phyloP scores from a whole-genome alignment of 1,140 invertebrate genomes.

The Leptonema lineaticorne region DNA sequence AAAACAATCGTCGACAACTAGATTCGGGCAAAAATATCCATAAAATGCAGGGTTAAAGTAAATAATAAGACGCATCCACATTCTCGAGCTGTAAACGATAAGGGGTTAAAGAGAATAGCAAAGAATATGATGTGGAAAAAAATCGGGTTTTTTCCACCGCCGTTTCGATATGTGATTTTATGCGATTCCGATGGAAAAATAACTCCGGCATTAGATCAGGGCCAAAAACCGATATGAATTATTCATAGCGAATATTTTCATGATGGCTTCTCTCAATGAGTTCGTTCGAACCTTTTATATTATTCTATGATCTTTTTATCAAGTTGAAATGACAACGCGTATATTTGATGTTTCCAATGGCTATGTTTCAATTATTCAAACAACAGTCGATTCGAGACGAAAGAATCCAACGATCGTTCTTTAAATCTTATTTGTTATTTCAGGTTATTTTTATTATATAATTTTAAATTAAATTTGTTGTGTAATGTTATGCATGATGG shows the following conservation, averaged over 20 bases:
- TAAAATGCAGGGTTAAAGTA: too few relatives aligned
- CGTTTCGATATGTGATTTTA: slow-evolving; percentile 7
- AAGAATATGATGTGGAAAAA: too few relatives aligned
- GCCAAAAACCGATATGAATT: background rate
- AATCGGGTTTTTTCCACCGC: background rate
- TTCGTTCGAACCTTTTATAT: slow-evolving; percentile 9
- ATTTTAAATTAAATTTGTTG: too few relatives aligned
- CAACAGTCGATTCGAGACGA: too few relatives aligned
- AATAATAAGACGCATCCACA: too few relatives aligned
- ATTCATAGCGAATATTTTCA: slow-evolving; percentile 8
- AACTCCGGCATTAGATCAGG: background rate
- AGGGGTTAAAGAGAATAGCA: background rate
- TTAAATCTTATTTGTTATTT: too few relatives aligned
- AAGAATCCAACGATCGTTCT: too few relatives aligned
- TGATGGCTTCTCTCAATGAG: background rate
- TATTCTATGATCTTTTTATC: slow-evolving; percentile 9
- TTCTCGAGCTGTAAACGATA: background rate
- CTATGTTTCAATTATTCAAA: too few relatives aligned
- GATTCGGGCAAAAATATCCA: too few relatives aligned
- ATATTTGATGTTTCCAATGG: too few relatives aligned
- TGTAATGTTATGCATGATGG: background rate
- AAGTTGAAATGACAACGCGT: slow-evolving; percentile 1
- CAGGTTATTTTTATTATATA: too few relatives aligned
- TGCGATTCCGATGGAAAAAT: slow-evolving; percentile 11
- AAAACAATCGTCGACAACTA: too few relatives aligned